Conservation (phyloP, 2,888 invertebrate species). For the Caenorhabditis sp. region DNA sequence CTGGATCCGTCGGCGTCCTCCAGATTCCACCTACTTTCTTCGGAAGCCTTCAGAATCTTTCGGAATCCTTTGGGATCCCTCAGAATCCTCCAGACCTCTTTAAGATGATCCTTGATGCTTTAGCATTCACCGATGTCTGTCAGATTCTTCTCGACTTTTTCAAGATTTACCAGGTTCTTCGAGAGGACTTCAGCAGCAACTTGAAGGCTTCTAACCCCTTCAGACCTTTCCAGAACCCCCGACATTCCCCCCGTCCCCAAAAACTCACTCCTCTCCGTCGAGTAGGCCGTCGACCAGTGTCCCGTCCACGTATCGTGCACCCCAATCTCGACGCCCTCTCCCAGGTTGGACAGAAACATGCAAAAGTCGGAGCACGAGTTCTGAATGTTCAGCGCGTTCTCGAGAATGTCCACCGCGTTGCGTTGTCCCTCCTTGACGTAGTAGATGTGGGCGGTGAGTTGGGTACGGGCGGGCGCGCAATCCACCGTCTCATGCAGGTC, state of each 20-base stretch:
- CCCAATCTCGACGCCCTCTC: constrained; percentile 91
- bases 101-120: no score
- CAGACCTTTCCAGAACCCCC: not conserved
- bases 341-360: constrained; percentile 88
- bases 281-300: constrained; percentile 89
- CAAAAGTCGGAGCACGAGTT: constrained; percentile 86
- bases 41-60: no score
- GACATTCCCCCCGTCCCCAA: no score
- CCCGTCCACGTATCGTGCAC: constrained; percentile 97
- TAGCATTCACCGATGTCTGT: no score
- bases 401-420: constrained; percentile 89
- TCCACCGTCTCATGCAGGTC: constrained; percentile 92
- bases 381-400: constrained; percentile 87
- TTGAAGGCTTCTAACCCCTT: no score
- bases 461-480: constrained; percentile 86
- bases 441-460: constrained; percentile 95
- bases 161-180: no score
- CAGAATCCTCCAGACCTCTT: no score
- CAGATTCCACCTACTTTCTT: no score
- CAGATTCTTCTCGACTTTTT: no score
- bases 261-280: constrained; percentile 72
- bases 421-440: constrained; percentile 93
- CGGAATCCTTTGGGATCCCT: no score
- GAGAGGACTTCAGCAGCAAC: no score
- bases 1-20: no score